These are phyloP conservation scores for human DNA, from an alignment of 2,113 vertebrate genomes.

Conservation along the genomic window GRCh38 chr5:20188501-20189000, in stretches of 20 bases:
- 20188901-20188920: background rate
- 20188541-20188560: background rate
- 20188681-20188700: background rate
- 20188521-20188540: background rate
- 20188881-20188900: background rate
- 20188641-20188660: conserved; percentile 55
- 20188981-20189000: background rate
- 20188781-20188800: background rate
- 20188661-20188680: background rate
- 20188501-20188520: conserved; percentile 16
- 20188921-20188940: background rate
- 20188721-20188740: background rate
- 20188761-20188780: background rate
- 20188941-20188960: background rate
- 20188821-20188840: background rate
- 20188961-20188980: background rate
- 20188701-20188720: background rate
- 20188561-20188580: background rate
- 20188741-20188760: background rate
- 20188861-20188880: background rate
- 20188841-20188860: background rate
- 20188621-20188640: conserved; percentile 43
- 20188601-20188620: background rate
- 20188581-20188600: background rate
- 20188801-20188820: background rate